Base-by-base conservation (phyloP, 1,140 invertebrate genomes). In the Meloidogyne hapla region DNA sequence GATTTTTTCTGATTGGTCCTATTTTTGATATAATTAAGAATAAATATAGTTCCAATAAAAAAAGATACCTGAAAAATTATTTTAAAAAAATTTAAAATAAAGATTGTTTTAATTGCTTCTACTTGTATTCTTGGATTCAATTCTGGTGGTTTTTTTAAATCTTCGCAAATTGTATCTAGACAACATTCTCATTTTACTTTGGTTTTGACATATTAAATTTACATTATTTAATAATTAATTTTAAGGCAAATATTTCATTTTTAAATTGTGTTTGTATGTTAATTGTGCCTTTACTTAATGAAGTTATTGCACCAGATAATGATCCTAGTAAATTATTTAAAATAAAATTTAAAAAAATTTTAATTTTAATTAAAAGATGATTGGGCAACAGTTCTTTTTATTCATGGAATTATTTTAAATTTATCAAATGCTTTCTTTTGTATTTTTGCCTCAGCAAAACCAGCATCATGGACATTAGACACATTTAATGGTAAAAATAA, bases 231-330 rank as follows among this genome's bases (percentile, higher is more conserved):
- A 25, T 40, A 23, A 40, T 21, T 28, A 73, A 21, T 33, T 73
- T 28, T 73, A 61, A 87, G 77, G 85, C 85, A 42, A 85, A 83
- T 67, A 85, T 87, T 42, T 82, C 85, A 40, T 82, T 86, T 69
- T 40, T 86, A 10, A 80, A 87, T 45, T 86, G 85, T 66, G 81
- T 86, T 42, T 86, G 84, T 61, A 86, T 86, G 85, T 75, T 86
- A 15, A 25, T 86, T 38, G 80, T 81, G 12, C 79, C 80, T 18
- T 64, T 81, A 33, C 77, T 86, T 23, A 86, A 85, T 67, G 84
- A 85, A 66, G 12, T 85, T n/a, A 77, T 87, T 74, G 80, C 81
- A 18, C 83, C 82, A 18, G 81, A 85, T 42, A 85, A 85, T 63
- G 48, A 69, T 15, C 83, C 83, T 25, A 74, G 79, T 81, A 73